These are phyloP conservation scores for Vanessa atalanta DNA, from an alignment of 1,140 invertebrate genomes.

Conservation along the genomic window DNA sequence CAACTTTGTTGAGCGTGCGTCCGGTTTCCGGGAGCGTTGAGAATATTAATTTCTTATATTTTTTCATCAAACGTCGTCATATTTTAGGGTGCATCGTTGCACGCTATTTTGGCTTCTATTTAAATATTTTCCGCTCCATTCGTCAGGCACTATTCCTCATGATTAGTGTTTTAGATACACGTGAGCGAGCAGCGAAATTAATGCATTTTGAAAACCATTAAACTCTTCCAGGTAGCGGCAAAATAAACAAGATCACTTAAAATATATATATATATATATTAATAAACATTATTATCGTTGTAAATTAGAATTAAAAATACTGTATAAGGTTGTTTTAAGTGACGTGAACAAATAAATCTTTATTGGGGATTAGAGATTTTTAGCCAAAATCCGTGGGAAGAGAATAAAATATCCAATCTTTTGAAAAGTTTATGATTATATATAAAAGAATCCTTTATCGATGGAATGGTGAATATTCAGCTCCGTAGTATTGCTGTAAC, in stretches of 20 bases:
- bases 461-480: too few species aligned
- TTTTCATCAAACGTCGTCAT: constrained; percentile 60
- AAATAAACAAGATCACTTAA: background rate
- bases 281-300: too few species aligned
- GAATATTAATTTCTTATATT: constrained; percentile 70
- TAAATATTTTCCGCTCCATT: constrained; percentile 80
- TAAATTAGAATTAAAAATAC: too few species aligned
- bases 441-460: too few species aligned
- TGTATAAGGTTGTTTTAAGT: too few species aligned
- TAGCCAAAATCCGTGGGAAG: too few species aligned
- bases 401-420: too few species aligned
- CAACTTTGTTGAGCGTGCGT: constrained; percentile 59
- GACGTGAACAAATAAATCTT: too few species aligned
- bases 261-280: too few species aligned
- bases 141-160: constrained; percentile 71
- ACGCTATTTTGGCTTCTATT: constrained; percentile 76
- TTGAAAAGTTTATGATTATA: too few species aligned
- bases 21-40: constrained; percentile 59
- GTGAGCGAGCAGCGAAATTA: constrained; percentile 43
- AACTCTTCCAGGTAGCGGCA: background rate
- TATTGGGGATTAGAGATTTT: too few species aligned
- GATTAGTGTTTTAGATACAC: constrained; percentile 68
- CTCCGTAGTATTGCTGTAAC: too few species aligned
- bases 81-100: constrained; percentile 66
- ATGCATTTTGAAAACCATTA: constrained; percentile 1